These are phyloP conservation scores for Tragelaphus strepsiceros DNA, from an alignment of 2,113 vertebrate genomes.

Conservation along the genomic window DNA sequence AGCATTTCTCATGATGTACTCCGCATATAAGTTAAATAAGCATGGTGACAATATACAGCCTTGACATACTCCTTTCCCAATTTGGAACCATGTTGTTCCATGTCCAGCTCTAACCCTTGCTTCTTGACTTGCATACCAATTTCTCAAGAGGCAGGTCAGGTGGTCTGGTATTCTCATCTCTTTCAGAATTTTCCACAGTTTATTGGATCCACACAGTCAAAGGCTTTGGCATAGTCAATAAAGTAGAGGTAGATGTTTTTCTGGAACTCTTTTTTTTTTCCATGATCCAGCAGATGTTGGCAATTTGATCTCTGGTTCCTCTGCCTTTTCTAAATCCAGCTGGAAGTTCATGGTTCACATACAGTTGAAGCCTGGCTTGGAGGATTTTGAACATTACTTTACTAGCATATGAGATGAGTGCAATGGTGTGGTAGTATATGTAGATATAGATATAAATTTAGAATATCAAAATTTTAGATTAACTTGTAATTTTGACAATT, in stretches of 20 bases:
- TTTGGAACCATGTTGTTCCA: background rate
- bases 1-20: background rate
- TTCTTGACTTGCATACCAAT: background rate
- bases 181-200: background rate
- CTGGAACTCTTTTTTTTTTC: background rate
- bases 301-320: background rate
- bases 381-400: background rate
- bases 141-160: background rate
- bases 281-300: accelerated
- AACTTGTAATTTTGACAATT: background rate
- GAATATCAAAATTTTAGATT: background rate
- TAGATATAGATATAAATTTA: background rate
- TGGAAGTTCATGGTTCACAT: background rate
- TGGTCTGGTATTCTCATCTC: background rate
- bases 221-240: background rate
- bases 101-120: background rate
- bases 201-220: background rate
- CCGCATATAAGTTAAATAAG: background rate
- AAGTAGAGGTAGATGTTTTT: background rate
- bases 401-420: background rate
- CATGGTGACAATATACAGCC: background rate
- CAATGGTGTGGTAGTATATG: background rate
- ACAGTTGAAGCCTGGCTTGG: background rate
- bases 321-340: background rate
- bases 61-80: accelerated